Evolutionary conservation across 2,888 invertebrate genomes (phyloP).

Genomic region (Leucozona laternaria): DNA sequence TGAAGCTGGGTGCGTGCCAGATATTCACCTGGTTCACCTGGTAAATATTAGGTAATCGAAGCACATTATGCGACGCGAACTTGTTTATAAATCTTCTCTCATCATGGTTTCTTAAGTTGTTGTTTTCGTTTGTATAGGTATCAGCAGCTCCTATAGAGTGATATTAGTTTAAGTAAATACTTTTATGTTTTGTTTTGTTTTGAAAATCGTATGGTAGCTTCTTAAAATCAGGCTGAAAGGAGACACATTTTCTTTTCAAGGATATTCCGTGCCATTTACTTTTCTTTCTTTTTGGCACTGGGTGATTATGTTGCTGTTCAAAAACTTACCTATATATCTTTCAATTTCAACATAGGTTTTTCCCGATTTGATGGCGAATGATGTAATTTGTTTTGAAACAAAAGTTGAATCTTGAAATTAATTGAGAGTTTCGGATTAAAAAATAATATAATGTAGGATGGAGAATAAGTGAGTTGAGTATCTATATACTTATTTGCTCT

Average conservation of each 20-base stretch:
- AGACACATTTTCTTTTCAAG: conserved; percentile 28
- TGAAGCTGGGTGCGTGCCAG: conserved; percentile 32
- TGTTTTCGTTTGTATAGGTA: conserved; percentile 1
- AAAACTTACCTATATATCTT: neutral
- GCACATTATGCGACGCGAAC: conserved; percentile 48
- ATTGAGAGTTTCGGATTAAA: conserved; percentile 7
- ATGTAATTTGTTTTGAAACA: conserved; percentile 42
- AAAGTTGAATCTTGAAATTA: conserved; percentile 12
- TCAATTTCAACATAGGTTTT: conserved; percentile 30
- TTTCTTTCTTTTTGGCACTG: neutral
- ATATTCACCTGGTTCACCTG: conserved; percentile 53
- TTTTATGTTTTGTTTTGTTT: neutral
- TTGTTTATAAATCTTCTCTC: conserved; percentile 58
- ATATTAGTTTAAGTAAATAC: neutral
- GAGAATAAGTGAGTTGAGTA: neutral
- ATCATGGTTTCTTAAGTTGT: conserved; percentile 24
- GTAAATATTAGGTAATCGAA: conserved; percentile 69
- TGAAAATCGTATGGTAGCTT: neutral
- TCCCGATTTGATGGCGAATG: conserved; percentile 8
- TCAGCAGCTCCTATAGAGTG: neutral
- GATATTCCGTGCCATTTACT: neutral
- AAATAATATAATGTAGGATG: neutral
- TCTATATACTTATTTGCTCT: neutral
- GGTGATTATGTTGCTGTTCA: neutral
- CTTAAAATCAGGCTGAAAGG: conserved; percentile 18